Conservation (phyloP, 2,113 vertebrate genomes). For the Leiothrix lutea region DNA sequence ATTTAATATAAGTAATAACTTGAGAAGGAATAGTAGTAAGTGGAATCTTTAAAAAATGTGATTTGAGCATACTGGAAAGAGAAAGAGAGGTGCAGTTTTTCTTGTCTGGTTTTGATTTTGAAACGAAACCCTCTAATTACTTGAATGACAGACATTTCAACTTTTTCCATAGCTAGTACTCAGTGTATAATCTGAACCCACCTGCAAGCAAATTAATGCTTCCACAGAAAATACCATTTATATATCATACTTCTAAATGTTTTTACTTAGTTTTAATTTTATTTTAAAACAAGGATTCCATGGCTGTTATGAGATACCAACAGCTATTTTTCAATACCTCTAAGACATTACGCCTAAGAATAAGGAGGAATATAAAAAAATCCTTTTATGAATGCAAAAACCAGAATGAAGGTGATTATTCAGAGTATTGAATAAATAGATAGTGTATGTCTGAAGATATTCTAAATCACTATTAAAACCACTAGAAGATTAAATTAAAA, state of each 20-base stretch:
- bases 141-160: background rate
- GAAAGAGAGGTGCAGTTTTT: background rate
- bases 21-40: background rate
- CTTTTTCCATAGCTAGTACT: background rate
- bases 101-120: background rate
- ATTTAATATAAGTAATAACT: background rate
- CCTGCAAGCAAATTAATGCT: background rate
- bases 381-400: background rate
- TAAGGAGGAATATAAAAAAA: background rate
- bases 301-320: background rate
- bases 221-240: background rate
- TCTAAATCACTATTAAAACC: background rate
- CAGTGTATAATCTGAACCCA: background rate
- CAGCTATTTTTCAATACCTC: background rate
- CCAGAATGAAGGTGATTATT: background rate
- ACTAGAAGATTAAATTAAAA: background rate
- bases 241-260: background rate
- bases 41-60: background rate
- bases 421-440: background rate
- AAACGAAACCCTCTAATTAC: background rate
- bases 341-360: background rate
- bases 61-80: background rate
- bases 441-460: background rate
- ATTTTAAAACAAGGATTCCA: background rate
- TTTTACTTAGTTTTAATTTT: background rate